A percentile compares a stretch with the other conserved stretches of the same genome.
Evolutionary conservation across 2,113 vertebrate genomes (phyloP).

Genomic region (Larimichthys crocea): DNA sequence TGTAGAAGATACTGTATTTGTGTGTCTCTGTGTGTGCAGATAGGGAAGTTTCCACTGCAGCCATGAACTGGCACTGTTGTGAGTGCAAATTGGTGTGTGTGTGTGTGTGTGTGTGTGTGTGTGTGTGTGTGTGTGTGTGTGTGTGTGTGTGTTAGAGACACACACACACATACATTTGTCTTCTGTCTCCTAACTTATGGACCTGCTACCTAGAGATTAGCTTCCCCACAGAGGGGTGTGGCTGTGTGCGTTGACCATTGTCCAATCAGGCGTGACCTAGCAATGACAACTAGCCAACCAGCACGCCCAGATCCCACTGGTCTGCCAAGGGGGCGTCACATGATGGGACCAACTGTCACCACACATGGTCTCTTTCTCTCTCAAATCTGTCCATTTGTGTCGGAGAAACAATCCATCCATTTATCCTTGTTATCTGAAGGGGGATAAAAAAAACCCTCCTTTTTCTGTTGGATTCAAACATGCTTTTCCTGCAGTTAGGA

Average conservation of each 20-base stretch:
- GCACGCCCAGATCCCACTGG: slow-evolving; percentile 60
- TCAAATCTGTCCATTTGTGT: slow-evolving; percentile 66
- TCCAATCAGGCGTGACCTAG: slow-evolving; percentile 73
- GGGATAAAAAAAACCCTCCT: background rate
- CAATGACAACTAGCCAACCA: slow-evolving; percentile 69
- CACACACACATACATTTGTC: background rate
- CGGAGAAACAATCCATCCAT: slow-evolving; percentile 50
- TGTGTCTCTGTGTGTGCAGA: slow-evolving; percentile 39
- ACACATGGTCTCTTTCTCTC: slow-evolving; percentile 75
- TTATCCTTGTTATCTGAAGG: slow-evolving; percentile 45
- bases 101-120: too few relatives aligned
- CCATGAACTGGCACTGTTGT: slow-evolving; percentile 19
- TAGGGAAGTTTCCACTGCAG: slow-evolving; percentile 54
- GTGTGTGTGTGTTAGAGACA: background rate
- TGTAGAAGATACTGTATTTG: slow-evolving; percentile 23
- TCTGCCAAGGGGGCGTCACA: slow-evolving; percentile 73
- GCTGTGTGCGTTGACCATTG: slow-evolving; percentile 55
- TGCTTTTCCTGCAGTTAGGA: background rate
- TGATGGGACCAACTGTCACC: slow-evolving; percentile 80
- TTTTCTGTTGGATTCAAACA: background rate
- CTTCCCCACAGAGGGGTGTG: slow-evolving; percentile 74
- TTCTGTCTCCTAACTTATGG: slow-evolving; percentile 33
- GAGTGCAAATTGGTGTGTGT: background rate
- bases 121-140: too few relatives aligned
- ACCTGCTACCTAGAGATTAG: slow-evolving; percentile 79